Conservation (phyloP, 2,797 vertebrate species). For the Chelonia mydas region DNA sequence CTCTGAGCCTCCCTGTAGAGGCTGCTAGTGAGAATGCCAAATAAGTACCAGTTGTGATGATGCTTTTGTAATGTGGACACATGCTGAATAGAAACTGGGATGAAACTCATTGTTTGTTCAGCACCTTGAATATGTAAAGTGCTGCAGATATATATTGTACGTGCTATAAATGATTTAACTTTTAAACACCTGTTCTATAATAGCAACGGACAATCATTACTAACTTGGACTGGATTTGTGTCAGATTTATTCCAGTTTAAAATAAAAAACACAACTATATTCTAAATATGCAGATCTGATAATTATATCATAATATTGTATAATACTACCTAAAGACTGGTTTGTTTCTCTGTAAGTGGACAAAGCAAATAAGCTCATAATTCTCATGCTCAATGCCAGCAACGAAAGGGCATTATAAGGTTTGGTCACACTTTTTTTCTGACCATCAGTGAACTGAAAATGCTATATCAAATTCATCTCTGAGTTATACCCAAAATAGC, state of each 20-base stretch:
- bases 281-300: slow-evolving; percentile 43
- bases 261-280: slow-evolving; percentile 50
- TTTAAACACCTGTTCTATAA: slow-evolving; percentile 48
- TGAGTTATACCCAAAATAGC: accelerated
- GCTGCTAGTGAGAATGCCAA: not conserved
- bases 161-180: slow-evolving; percentile 52
- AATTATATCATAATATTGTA: slow-evolving; percentile 61
- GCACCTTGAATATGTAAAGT: slow-evolving; percentile 31
- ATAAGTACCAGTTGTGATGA: no score
- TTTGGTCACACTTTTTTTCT: not conserved
- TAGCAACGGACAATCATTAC: slow-evolving; percentile 63
- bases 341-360: slow-evolving; percentile 35
- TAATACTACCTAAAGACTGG: slow-evolving; percentile 52
- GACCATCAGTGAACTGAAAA: accelerated
- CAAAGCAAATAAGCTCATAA: slow-evolving; percentile 37
- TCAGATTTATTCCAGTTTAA: slow-evolving; percentile 55
- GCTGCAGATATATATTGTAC: slow-evolving; percentile 62
- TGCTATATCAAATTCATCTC: not conserved
- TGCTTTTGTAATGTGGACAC: not conserved
- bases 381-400: not conserved
- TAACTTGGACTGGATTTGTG: slow-evolving; percentile 46
- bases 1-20: not conserved
- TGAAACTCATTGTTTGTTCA: slow-evolving; percentile 55
- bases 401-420: not conserved
- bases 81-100: slow-evolving; percentile 5